Evolutionary conservation across 2,888 invertebrate species (phyloP).

Genomic region (Diaphora mendica): DNA sequence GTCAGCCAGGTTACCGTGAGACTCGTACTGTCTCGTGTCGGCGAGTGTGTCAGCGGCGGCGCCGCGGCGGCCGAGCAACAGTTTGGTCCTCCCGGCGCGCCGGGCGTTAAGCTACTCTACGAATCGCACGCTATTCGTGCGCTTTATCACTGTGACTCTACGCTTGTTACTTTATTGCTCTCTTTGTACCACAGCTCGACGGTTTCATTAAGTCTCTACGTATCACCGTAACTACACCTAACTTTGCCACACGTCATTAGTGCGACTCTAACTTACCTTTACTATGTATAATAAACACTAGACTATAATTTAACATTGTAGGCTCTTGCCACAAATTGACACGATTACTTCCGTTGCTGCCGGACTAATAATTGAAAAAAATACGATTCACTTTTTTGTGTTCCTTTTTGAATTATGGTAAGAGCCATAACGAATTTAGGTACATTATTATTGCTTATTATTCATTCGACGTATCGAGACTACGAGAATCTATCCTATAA

Average conservation of each 20-base stretch:
- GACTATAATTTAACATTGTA: constrained; percentile 73
- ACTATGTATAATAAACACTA: constrained; percentile 66
- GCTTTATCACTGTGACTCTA: constrained; percentile 67
- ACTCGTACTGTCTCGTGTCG: constrained; percentile 19
- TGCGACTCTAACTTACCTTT: constrained; percentile 70
- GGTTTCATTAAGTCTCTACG: constrained; percentile 85
- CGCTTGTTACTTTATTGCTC: constrained; percentile 80
- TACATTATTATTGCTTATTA: constrained; percentile 82
- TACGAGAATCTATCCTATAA: constrained; percentile 67
- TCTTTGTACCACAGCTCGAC: constrained; percentile 85
- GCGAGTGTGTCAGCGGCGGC: constrained; percentile 36
- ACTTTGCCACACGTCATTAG: constrained; percentile 61
- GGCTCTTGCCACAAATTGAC: constrained; percentile 82
- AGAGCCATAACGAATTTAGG: constrained; percentile 77
- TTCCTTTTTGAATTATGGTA: constrained; percentile 63
- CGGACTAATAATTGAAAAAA: constrained; percentile 76
- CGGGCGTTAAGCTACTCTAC: constrained; percentile 60
- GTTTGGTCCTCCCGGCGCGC: constrained; percentile 70
- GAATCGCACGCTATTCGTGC: constrained; percentile 74
- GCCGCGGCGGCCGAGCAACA: constrained; percentile 59
- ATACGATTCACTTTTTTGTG: constrained; percentile 64
- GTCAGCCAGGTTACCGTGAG: constrained; percentile 2
- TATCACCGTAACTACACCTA: constrained; percentile 83
- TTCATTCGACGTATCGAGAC: constrained; percentile 68
- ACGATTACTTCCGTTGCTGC: constrained; percentile 68